Evolutionary conservation across 2,113 vertebrate genomes (phyloP), one percentile per base, ranked within the genome.

Genomic region (Spea bombifrons): DNA sequence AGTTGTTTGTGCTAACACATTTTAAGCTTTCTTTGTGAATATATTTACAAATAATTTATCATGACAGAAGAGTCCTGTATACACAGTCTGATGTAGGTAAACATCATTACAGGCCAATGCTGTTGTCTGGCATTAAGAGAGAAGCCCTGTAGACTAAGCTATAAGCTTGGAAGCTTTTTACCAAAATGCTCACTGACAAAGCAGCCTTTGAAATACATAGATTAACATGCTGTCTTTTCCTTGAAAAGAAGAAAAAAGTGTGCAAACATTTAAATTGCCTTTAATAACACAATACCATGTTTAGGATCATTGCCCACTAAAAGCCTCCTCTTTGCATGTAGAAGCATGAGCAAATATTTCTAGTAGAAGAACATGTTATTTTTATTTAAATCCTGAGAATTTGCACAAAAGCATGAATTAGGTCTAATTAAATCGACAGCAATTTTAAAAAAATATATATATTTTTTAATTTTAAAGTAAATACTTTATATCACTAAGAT

Each of bases 21-120:
- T 30, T 30, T 30, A 30, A 30, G 30, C 30, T 30, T 30, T 30
- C 30, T 30, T 30, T 30, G 30, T 30, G 30, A 30, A 30, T 30
- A 30, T 30, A 30, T 30, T 30, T 30, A 30, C 30, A 9, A 71
- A 73, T 82, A 90, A 86, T 80, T 80, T 73, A 78, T 81, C 79
- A 76, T 55, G 82, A 87, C 81, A 88, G 86, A 85, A 83, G 82
- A 77, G 81, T 78, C 85, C 66, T 59, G 84, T 85, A 85, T 81
- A 82, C 83, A 88, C 84, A n/a, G 44, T 73, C 57, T 64, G 75
- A 84, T 68, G 84, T 86, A 84, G 69, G 85, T 81, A 87, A 91
- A 88, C 84, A 85, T 4, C 81, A 48, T 3, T 70, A 82, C 81
- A 59, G 50, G 74, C 8, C 75, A 83, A 75, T 83, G 83, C 83